phyloP scores from a whole-genome alignment of 2,113 vertebrate genomes.

The Antigone vipio region DNA sequence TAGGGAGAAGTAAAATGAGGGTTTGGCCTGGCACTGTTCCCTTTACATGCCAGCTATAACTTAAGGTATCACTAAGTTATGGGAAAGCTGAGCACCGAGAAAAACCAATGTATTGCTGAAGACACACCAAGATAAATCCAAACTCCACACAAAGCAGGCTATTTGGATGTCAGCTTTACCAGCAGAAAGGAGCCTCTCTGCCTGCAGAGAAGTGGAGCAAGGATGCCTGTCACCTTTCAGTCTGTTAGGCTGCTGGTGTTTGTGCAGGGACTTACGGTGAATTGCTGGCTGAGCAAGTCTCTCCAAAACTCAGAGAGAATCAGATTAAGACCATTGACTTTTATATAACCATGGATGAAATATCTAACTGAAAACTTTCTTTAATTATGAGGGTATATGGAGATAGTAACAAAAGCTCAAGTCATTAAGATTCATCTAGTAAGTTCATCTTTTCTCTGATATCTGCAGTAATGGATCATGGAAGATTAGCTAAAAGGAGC shows the following conservation, averaged over 20 bases:
- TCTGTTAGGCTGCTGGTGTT: background rate
- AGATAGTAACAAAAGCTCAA: background rate
- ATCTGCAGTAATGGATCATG: background rate
- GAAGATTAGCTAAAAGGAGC: background rate
- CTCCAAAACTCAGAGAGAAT: background rate
- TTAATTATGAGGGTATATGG: background rate
- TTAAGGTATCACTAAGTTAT: background rate
- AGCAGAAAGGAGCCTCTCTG: background rate
- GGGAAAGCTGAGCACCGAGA: background rate
- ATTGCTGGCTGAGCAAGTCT: background rate
- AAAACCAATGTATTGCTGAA: background rate
- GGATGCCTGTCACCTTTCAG: background rate
- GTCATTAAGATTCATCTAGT: background rate
- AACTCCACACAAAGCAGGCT: background rate
- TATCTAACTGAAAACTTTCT: background rate
- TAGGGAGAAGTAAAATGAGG: background rate
- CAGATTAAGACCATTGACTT: background rate
- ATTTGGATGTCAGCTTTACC: background rate
- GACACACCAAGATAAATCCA: background rate
- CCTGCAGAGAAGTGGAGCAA: background rate
- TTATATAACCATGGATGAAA: background rate
- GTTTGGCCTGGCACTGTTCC: background rate
- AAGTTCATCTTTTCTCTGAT: background rate
- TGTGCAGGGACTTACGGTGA: background rate
- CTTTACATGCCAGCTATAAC: background rate